phyloP scores from a whole-genome alignment of 2,113 vertebrate genomes.

The Acanthochromis polyacanthus region DNA sequence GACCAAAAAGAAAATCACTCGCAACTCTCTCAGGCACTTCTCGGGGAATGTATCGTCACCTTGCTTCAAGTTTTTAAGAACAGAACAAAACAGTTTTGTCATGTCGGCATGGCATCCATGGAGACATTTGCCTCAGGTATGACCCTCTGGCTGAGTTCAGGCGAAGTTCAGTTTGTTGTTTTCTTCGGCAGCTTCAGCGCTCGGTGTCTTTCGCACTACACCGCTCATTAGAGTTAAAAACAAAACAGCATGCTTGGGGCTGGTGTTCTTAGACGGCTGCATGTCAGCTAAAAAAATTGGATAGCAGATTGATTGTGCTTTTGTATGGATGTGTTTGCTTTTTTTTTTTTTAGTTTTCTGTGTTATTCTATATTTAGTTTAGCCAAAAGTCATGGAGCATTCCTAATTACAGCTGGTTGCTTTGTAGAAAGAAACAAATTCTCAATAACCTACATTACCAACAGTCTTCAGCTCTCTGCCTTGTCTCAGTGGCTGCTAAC shows the following conservation, averaged over 20 bases:
- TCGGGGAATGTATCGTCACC: background rate
- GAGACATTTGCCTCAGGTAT: constrained; percentile 44
- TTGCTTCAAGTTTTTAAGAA: constrained; percentile 7
- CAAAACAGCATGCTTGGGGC: constrained; percentile 9
- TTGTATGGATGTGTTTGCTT: background rate
- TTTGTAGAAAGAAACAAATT: no score
- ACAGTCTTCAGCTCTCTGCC: no score
- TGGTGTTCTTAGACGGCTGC: constrained; percentile 15
- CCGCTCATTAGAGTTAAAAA: constrained; percentile 35
- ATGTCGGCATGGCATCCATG: background rate
- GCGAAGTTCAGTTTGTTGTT: constrained; percentile 38
- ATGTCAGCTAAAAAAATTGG: background rate
- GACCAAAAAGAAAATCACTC: constrained; percentile 8
- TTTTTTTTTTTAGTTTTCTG: background rate
- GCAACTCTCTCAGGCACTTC: constrained; percentile 14
- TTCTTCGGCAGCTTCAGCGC: background rate
- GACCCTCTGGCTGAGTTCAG: constrained; percentile 55
- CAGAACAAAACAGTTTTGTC: constrained; percentile 4
- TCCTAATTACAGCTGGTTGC: background rate
- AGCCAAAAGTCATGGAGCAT: background rate
- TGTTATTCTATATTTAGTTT: background rate
- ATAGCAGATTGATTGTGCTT: background rate
- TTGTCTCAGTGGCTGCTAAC: no score
- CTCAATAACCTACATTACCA: no score
- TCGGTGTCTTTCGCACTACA: background rate